Conservation (phyloP, 1,140 invertebrate genomes). For the Drosophila parvula region DNA sequence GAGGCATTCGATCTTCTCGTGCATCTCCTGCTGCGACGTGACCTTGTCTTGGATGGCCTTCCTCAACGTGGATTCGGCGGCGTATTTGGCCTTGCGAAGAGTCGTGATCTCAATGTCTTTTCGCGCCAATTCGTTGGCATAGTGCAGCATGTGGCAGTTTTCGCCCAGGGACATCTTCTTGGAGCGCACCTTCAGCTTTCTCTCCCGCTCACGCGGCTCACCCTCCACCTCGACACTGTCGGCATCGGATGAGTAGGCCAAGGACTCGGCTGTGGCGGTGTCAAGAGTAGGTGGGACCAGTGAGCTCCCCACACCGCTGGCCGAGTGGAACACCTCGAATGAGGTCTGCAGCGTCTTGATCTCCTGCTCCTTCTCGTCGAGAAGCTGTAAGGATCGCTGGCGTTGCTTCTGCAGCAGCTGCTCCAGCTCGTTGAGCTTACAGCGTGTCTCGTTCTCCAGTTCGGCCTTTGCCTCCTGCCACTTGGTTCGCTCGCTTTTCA, state of each 20-base stretch:
- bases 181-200: slow-evolving; percentile 76
- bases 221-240: slow-evolving; percentile 63
- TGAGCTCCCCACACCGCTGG: slow-evolving; percentile 51
- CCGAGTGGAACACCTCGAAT: slow-evolving; percentile 85
- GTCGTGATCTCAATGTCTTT: slow-evolving; percentile 91
- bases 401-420: slow-evolving; percentile 91
- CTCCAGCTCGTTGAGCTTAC: slow-evolving; percentile 87
- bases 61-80: slow-evolving; percentile 88
- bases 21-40: slow-evolving; percentile 86
- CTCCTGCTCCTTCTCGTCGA: slow-evolving; percentile 93
- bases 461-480: slow-evolving; percentile 86
- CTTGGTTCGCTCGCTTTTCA: slow-evolving; percentile 85
- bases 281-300: slow-evolving; percentile 39
- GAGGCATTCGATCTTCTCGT: slow-evolving; percentile 86
- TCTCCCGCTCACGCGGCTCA: slow-evolving; percentile 39
- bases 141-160: slow-evolving; percentile 91
- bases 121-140: slow-evolving; percentile 92
- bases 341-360: slow-evolving; percentile 88
- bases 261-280: slow-evolving; percentile 25
- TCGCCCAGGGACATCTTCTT: slow-evolving; percentile 78
- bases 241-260: slow-evolving; percentile 65
- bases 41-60: slow-evolving; percentile 87
- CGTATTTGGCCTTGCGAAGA: slow-evolving; percentile 89
- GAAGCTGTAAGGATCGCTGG: slow-evolving; percentile 89
- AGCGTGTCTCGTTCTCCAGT: slow-evolving; percentile 86